phyloP scores from a whole-genome alignment of 2,113 vertebrate species.

The Candoia aspera region DNA sequence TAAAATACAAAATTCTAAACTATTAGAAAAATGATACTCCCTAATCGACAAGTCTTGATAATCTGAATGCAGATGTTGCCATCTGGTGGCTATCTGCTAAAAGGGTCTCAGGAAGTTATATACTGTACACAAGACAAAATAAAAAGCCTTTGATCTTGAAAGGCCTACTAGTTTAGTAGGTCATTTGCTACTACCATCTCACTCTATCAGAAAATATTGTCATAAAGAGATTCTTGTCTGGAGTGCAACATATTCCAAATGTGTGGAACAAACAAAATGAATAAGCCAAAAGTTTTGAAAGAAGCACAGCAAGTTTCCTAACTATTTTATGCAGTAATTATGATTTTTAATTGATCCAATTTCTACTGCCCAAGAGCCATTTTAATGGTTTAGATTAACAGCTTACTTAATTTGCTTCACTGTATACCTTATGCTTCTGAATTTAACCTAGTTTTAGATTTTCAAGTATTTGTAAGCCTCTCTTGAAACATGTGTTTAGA shows the following conservation, averaged over 20 bases:
- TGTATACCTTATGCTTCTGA: neutral
- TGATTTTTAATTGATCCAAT: neutral
- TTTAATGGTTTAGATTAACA: neutral
- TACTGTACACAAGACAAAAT: neutral
- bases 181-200: neutral
- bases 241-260: accelerated
- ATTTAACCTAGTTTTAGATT: neutral
- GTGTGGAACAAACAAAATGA: conserved; percentile 22
- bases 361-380: neutral
- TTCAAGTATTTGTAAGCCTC: neutral
- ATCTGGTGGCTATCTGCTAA: conserved; percentile 67
- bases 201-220: neutral
- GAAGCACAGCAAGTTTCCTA: neutral
- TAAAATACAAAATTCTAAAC: neutral
- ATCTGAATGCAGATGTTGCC: conserved; percentile 69
- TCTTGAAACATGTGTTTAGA: neutral
- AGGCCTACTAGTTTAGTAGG: neutral
- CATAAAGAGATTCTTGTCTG: neutral
- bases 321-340: neutral
- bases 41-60: neutral
- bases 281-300: conserved; percentile 48
- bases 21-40: neutral
- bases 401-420: neutral
- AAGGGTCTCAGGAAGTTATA: neutral
- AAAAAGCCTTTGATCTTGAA: neutral